Base-by-base conservation (phyloP, 2,113 vertebrate species). In the Lota lota region DNA sequence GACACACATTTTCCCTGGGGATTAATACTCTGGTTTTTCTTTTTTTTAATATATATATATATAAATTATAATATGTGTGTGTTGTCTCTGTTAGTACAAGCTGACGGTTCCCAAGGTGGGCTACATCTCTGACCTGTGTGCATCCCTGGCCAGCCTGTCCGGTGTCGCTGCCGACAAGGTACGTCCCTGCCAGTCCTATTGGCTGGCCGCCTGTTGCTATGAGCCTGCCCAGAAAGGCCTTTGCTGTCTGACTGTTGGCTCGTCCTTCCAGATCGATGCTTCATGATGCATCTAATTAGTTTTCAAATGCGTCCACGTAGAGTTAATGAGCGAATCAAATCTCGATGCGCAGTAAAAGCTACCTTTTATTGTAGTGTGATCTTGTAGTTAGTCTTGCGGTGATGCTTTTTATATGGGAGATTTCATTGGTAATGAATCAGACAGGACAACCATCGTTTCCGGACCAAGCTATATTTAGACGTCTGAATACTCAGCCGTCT, bases 101-200 rank as follows among this genome's bases (percentile, higher is more conserved):
- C 92, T 99, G 83, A 93, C 97, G 22, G 97, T 99, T 84, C 97
- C 97, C 24, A 99, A 99, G 91, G 97, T 99, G 90, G 97, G 97
- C 83, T 96, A 92, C 84, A 98, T 99, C 90, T 90, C 94, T 68
- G 97, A 99, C 91, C 94, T 99, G 86, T 99, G 97, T 83, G 91
- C 92, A 75, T 96, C 97, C 18, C 85, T 99, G 68, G 95, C 93
- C 1, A 69, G 77, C 81, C 88, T 98, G 70, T 95, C 95, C 64
- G 95, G 87, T 75, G 93, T 98, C 69, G 85, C 96, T 82, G 92
- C 95, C 86, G 96, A 99, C 86, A 99, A 97, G 95, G 97, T 99
- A 91, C 78, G 79, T 56, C 54, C 36, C 36, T 18, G 40, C 40
- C 63, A 60, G 21, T 28, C 40, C 11, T 61, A 61, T 10, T n/a